Conservation (phyloP, 2,888 invertebrate species). For the Pristionchus exspectatus region DNA sequence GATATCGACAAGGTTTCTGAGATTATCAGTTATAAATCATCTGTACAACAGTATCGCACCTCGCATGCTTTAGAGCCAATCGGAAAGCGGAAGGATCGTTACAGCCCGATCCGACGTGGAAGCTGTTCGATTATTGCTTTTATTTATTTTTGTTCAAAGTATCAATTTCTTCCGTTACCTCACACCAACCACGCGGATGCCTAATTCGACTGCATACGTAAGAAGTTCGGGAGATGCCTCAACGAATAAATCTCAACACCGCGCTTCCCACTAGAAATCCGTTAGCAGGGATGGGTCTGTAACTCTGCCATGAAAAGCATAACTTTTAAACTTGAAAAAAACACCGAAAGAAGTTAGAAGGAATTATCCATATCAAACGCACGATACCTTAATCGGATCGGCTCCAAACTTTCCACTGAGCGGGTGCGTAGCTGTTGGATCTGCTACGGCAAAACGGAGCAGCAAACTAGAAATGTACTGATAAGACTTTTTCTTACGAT, state of each 20-base stretch:
- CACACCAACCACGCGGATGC: constrained; percentile 79
- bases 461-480: constrained; percentile 85
- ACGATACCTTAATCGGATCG: constrained; percentile 74
- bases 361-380: background rate
- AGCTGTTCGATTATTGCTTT: constrained; percentile 70
- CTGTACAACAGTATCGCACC: constrained; percentile 70
- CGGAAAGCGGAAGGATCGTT: constrained; percentile 86
- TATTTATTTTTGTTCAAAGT: background rate
- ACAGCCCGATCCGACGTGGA: constrained; percentile 80
- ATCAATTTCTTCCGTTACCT: constrained; percentile 78
- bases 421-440: constrained; percentile 90
- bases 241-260: background rate
- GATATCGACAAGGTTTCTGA: background rate
- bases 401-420: constrained; percentile 79
- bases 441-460: constrained; percentile 86
- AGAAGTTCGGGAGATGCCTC: constrained; percentile 68
- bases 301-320: too few species aligned
- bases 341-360: background rate
- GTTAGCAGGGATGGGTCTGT: too few species aligned
- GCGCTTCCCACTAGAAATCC: too few species aligned
- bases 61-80: constrained; percentile 87
- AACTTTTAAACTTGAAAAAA: background rate
- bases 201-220: constrained; percentile 69
- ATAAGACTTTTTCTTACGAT: background rate
- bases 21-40: background rate